phyloP scores from a whole-genome alignment of 2,113 vertebrate species.

The Uria aalge region DNA sequence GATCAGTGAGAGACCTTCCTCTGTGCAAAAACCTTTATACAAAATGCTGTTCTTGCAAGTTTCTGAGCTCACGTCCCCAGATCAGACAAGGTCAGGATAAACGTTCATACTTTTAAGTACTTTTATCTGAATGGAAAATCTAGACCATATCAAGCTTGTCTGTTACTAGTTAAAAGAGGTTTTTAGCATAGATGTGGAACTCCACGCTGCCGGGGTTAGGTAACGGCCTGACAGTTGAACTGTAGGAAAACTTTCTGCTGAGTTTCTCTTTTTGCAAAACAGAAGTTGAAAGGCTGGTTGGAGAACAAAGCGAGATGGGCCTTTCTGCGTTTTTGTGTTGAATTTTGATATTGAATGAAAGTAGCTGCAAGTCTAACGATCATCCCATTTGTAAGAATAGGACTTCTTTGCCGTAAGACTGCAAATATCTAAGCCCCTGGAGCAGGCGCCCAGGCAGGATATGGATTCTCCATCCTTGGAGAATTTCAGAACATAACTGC shows the following conservation, averaged over 20 bases:
- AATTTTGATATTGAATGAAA: neutral
- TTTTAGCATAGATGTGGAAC: neutral
- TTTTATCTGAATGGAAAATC: neutral
- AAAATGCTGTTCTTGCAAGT: neutral
- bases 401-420: neutral
- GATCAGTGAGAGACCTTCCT: neutral
- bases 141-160: neutral
- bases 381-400: neutral
- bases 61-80: neutral
- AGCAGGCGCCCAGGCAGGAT: neutral
- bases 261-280: neutral
- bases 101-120: neutral
- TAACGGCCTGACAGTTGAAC: neutral
- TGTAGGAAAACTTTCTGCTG: neutral
- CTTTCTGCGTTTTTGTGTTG: neutral
- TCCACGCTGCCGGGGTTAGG: accelerated
- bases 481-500: neutral
- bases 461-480: neutral
- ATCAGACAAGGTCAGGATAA: neutral
- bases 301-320: neutral
- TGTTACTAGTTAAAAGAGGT: neutral
- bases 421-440: neutral
- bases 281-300: accelerated
- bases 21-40: neutral
- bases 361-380: neutral